Conservation (phyloP, 2,888 invertebrate genomes). For the Synergus itoensis region DNA sequence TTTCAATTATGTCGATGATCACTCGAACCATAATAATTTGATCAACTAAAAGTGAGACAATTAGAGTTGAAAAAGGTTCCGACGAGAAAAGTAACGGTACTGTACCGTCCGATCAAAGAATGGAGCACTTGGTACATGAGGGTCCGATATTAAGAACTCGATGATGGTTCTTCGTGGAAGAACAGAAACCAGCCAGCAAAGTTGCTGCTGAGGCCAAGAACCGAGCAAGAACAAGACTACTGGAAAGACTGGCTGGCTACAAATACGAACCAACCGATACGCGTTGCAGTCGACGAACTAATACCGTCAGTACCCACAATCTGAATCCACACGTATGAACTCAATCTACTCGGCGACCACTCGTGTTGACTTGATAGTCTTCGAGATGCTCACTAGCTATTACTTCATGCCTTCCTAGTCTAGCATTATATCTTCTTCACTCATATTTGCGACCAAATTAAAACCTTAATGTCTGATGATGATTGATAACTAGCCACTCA, state of each 20-base stretch:
- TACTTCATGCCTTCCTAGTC: slow-evolving; percentile 36
- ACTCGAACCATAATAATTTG: slow-evolving; percentile 26
- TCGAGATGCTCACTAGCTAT: slow-evolving; percentile 31
- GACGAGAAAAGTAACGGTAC: slow-evolving; percentile 38
- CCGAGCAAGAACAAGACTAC: slow-evolving; percentile 19
- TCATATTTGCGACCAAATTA: not conserved
- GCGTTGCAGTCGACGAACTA: slow-evolving; percentile 36
- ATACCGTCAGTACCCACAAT: slow-evolving; percentile 41
- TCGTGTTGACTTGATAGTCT: slow-evolving; percentile 24
- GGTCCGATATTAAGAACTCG: slow-evolving; percentile 23
- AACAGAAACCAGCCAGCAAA: not conserved
- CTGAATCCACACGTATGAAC: slow-evolving; percentile 14
- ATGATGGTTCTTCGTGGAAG: slow-evolving; percentile 13
- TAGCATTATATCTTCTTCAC: not conserved
- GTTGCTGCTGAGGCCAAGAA: slow-evolving; percentile 8
- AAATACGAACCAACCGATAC: slow-evolving; percentile 39
- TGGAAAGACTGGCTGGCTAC: slow-evolving; percentile 20
- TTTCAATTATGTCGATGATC: slow-evolving; percentile 11
- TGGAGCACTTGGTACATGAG: slow-evolving; percentile 40
- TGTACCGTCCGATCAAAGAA: slow-evolving; percentile 39
- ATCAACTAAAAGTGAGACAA: slow-evolving; percentile 28
- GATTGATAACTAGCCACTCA: not conserved
- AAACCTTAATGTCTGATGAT: not conserved
- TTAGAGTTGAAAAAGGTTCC: slow-evolving; percentile 36
- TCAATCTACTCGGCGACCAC: slow-evolving; percentile 23